Base-by-base conservation (phyloP, 2,888 invertebrate genomes). In the Melangyna quadrimaculata region DNA sequence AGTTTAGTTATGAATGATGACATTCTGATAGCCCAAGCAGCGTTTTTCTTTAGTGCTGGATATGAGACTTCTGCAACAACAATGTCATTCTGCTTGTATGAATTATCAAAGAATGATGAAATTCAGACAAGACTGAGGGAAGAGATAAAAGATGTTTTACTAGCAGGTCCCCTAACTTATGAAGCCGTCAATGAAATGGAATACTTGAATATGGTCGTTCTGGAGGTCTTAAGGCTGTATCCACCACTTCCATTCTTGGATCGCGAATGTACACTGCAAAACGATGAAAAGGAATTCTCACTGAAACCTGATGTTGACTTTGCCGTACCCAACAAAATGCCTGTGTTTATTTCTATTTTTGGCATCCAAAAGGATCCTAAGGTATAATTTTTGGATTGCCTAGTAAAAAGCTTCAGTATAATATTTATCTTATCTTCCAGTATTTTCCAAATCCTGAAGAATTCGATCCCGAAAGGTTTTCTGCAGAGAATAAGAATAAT, bases 171-270 rank as follows among this genome's bases (percentile, higher is more conserved):
- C n/a, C 35, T 93, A 14, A 90, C 90, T 0, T 93, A 93, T 83
- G 93, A 93, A 32, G 89, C 89, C 14, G 88, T 93, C 12, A 88
- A 89, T n/a, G 89, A 92, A 8, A 89, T 93, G 91, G 88, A 90
- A 63, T 93, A 93, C 87, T 88, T 93, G 22, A 89, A 91, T 78
- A 92, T 91, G 92, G 93, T 93, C 3, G 72, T 91, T 0, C 89
- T 90, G 59, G 92, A 92, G 83, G 89, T 89, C 2, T 74, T 92
- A 29, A 89, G 92, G 3, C 61, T 92, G 77, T 92, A 92, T 87
- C 92, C 92, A 2, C 89, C 90, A 2, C 32, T 92, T 3, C 91
- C 92, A 0, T 90, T 91, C 57, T 82, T 92, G 17, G 92, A 91
- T 86, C 90, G 92, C 9, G 87, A 89, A 74, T 91, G 91, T 77